Evolutionary conservation across 1,140 invertebrate species (phyloP), one percentile per base, ranked within the genome.

Genomic region (Drosophila ironensis): DNA sequence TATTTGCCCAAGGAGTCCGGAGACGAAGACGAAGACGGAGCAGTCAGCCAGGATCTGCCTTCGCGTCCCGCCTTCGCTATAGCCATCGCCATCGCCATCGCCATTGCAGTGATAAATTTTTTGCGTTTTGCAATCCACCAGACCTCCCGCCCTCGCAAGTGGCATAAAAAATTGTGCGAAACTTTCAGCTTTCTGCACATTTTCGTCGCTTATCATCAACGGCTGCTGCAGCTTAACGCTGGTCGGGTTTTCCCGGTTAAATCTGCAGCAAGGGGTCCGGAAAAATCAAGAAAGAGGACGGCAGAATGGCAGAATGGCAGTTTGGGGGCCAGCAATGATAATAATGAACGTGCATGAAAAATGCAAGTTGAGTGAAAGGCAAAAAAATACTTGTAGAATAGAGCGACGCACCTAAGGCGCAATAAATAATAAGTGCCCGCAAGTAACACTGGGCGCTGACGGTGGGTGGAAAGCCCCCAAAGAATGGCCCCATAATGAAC

Each of bases 321-420:
- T 38, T 27, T 12, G 22, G 33, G 67, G 66, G 28, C 35, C 66
- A 33, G 54, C 78, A 70, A 73, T 82, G 80, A 82, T 82, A 82
- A 73, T 84, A 84, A 84, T 86, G 80, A 84, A 71, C 80, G 78
- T 86, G 80, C 78, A 86, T 84, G 78, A 84, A 84, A 86, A 84
- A 84, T 86, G 78, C 80, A 73, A 73, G 68, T 78, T 73, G 77
- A 82, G 68, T 81, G 67, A 82, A 81, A 64, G 77, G 68, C 53
- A 30, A 46, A 46, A 41, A 30, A 20, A 14, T 11, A 12, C 25
- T 7, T 7, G 25, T 1, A 27, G 5, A 27, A 6, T 7, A 25
- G 27, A 28, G 54, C 25, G 24, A 35, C 24, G 54, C 41, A 86
- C 69, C 78, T 78, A 78, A 86, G 80, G 78, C 78, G 70, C 74